Evolutionary conservation across 1,140 invertebrate species (phyloP), one percentile per base, ranked within the genome.

Genomic region (Aphelenchoides avenae): DNA sequence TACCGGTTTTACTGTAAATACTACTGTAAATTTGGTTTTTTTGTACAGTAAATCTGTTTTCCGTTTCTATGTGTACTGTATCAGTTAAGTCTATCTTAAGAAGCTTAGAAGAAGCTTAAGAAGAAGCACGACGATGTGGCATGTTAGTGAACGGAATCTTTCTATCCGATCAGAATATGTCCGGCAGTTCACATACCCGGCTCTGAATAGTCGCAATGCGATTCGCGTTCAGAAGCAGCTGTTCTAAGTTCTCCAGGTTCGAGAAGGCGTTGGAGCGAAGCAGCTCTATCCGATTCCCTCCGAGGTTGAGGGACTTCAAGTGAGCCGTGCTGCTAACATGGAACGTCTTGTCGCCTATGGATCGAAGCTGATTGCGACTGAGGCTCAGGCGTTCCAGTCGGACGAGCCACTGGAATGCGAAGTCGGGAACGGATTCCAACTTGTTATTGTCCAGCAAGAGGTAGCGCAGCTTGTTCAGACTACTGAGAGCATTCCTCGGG

Each of bases 281-380:
- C 11, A 22, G 22, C 27, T 22, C 61, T 18, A 67, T 64, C 3
- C 41, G 53, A 31, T 66, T 66, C 5, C 47, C 29, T 15, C 42
- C 52, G 18, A 66, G 43, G 15, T 59, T 62, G 15, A 60, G 27
- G 20, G 26, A 60, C 22, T 31, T 37, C 7, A 61, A 55, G 42
- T 54, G 44, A 42, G 54, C 49, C 5, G 44, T 33, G 41, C 26
- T 62, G 20, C 5, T 66, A 7, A 48, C 64, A 31, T 59, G 63
- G 33, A 64, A 64, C 27, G 37, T 64, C 52, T 64, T 64, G 30
- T 57, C 65, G 29, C 61, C 44, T n/a, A 64, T 40, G 15, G 34
- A 33, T 13, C 46, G 11, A 20, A 64, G 24, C 31, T 50, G 39
- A 60, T 63, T 63, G 20, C 55, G 30, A 46, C 61, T 65, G 1